Conservation (phyloP, 2,113 vertebrate species). For the Ascaphus truei region DNA sequence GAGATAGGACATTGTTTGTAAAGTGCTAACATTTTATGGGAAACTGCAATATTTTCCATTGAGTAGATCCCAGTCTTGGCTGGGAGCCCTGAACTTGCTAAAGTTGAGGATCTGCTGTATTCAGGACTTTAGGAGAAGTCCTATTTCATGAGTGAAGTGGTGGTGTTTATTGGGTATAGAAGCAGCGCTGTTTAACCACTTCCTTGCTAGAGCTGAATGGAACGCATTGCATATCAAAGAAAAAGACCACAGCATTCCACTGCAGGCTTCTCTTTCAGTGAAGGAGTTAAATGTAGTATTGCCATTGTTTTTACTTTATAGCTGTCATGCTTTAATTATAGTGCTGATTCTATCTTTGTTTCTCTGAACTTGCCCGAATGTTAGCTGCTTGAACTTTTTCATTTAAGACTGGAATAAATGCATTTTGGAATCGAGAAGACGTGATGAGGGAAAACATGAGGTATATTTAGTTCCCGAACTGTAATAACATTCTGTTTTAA, state of each 20-base stretch:
- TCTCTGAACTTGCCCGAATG: background rate
- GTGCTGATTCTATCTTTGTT: background rate
- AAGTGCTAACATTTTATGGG: background rate
- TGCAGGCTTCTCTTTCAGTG: too few relatives aligned
- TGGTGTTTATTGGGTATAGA: too few relatives aligned
- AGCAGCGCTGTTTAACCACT: background rate
- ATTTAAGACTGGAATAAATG: too few relatives aligned
- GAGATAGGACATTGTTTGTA: background rate
- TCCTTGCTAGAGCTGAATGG: background rate
- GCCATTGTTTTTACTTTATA: background rate
- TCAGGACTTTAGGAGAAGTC: background rate
- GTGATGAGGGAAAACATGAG: too few relatives aligned
- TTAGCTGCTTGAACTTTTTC: too few relatives aligned
- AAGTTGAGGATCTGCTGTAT: slow-evolving; percentile 13
- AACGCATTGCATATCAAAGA: too few relatives aligned
- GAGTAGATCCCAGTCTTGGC: background rate
- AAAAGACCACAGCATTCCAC: too few relatives aligned
- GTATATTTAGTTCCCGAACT: too few relatives aligned
- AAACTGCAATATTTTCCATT: slow-evolving; percentile 13
- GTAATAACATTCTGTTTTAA: too few relatives aligned
- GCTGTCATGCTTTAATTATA: background rate
- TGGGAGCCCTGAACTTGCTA: slow-evolving; percentile 1
- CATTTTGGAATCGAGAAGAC: too few relatives aligned
- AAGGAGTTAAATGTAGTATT: too few relatives aligned
- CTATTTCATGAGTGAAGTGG: too few relatives aligned